Evolutionary conservation across 2,113 vertebrate species (phyloP).

Genomic region (Syngnathus typhle): DNA sequence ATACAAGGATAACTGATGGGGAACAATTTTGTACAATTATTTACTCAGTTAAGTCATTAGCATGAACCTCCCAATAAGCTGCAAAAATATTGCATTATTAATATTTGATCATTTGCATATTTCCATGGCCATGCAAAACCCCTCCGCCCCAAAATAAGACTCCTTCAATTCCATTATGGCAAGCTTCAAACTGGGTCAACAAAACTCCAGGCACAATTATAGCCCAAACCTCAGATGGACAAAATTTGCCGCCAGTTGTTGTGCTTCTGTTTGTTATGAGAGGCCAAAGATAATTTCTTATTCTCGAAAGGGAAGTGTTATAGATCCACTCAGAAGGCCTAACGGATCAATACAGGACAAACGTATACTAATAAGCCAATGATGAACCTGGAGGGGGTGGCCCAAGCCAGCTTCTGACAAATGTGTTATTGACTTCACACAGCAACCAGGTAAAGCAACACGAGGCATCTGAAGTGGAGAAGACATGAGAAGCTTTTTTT

Average conservation of each 20-base stretch:
- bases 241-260: slow-evolving; percentile 51
- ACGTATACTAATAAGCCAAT: slow-evolving; percentile 61
- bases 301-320: slow-evolving; percentile 28
- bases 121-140: slow-evolving; percentile 5
- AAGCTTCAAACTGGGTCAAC: slow-evolving; percentile 59
- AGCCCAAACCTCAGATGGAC: slow-evolving; percentile 48
- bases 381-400: slow-evolving; percentile 46
- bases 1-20: slow-evolving; percentile 25
- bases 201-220: slow-evolving; percentile 53
- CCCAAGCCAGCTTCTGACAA: slow-evolving; percentile 37
- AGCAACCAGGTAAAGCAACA: slow-evolving; percentile 40
- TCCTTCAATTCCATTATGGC: slow-evolving; percentile 40
- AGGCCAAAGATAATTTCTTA: slow-evolving; percentile 19
- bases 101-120: slow-evolving; percentile 46
- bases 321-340: slow-evolving; percentile 35
- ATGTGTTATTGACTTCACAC: slow-evolving; percentile 59
- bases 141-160: slow-evolving; percentile 27
- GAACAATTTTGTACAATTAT: slow-evolving; percentile 27
- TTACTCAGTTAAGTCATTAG: slow-evolving; percentile 26
- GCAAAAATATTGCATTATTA: slow-evolving; percentile 18
- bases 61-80: slow-evolving; percentile 31
- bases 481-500: slow-evolving; percentile 25
- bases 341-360: slow-evolving; percentile 63
- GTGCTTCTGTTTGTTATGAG: slow-evolving; percentile 21
- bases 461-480: slow-evolving; percentile 18